Evolutionary conservation across 2,113 vertebrate species (phyloP), one percentile per base, ranked within the genome.

Genomic region (Oncorhynchus gorbuscha): DNA sequence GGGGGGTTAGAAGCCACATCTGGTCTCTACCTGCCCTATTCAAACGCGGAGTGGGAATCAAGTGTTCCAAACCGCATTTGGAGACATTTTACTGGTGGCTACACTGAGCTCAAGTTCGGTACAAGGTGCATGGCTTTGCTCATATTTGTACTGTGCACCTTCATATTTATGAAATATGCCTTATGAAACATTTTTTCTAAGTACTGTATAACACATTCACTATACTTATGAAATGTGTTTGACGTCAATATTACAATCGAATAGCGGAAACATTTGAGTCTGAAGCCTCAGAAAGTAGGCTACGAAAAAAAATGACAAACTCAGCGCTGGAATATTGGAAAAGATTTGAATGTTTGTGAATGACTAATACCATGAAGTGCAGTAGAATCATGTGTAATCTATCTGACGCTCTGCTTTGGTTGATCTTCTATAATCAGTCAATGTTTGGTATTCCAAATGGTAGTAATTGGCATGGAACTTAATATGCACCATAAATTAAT

Each of bases 1-100:
- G 71, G 71, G 48, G 79, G 89, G 88, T 87, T 88, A 90, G 81
- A 86, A 91, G 90, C 91, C 91, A 91, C 91, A 92, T 91, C 89
- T 91, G 89, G 85, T 81, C 87, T 80, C 86, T 90, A 90, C 91
- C 91, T 90, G 90, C 78, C 82, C 86, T 84, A 85, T 84, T 89
- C 82, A 85, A 87, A 85, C 76, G 71, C 67, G 61, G 76, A 75
- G 74, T 79, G 79, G 76, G 77, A 90, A 86, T 87, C 74, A 65
- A 88, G 79, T 79, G 75, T 84, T 85, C 85, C 85, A 86, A 79
- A 84, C 75, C 45, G 61, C 71, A 76, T 84, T 22, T 71, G 68
- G 74, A 76, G 75, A 76, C 80, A 81, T 76, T 80, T 35, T 77
- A 39, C 65, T 45, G 66, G 35, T 76, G 77, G 59, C 75, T 77